These are phyloP conservation scores for Rhamnusium bicolor DNA, from an alignment of 2,888 invertebrate genomes.

Conservation along the genomic window DNA sequence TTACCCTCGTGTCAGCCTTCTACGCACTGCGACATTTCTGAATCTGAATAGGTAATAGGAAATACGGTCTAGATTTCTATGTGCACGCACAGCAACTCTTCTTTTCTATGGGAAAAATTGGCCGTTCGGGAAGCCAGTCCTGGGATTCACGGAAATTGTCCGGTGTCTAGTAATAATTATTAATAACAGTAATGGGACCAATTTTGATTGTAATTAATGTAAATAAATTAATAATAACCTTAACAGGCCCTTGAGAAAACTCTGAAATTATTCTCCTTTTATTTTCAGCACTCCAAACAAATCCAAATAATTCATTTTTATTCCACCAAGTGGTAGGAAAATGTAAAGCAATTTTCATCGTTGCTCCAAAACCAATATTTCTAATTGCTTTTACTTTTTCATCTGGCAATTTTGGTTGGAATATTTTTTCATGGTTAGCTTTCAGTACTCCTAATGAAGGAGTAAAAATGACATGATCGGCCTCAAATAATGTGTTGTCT, in stretches of 20 bases:
- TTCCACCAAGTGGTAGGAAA: slow-evolving; percentile 55
- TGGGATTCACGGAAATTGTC: no score
- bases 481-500: slow-evolving; percentile 72
- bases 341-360: slow-evolving; percentile 53
- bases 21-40: no score
- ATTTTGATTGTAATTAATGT: not conserved
- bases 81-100: no score
- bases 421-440: slow-evolving; percentile 48
- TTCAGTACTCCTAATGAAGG: slow-evolving; percentile 60
- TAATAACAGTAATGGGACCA: no score
- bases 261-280: slow-evolving; percentile 51
- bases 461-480: slow-evolving; percentile 78
- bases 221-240: slow-evolving; percentile 14
- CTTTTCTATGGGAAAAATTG: no score
- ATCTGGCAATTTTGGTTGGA: slow-evolving; percentile 50
- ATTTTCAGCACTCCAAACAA: slow-evolving; percentile 56
- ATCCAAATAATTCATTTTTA: slow-evolving; percentile 33
- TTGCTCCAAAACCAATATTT: slow-evolving; percentile 55
- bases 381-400: slow-evolving; percentile 53
- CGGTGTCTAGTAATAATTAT: no score
- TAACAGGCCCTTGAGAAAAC: slow-evolving; percentile 4
- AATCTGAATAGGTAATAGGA: no score
- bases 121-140: no score
- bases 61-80: no score
- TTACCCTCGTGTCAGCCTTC: no score